phyloP scores from a whole-genome alignment of 2,797 vertebrate species.

The Trachops cirrhosus region DNA sequence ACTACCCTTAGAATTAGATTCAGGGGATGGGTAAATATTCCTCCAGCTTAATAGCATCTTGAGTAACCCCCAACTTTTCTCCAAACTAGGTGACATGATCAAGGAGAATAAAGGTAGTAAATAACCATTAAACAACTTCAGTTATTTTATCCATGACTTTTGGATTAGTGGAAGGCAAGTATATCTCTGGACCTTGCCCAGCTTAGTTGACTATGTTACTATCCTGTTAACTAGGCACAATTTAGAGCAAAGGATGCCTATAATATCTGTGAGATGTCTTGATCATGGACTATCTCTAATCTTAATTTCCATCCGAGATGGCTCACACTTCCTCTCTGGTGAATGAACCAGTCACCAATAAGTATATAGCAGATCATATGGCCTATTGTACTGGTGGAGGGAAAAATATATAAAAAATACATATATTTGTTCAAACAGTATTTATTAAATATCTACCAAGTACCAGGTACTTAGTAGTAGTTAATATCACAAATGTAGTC shows the following conservation, averaged over 20 bases:
- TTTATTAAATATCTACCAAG: slow-evolving; percentile 15
- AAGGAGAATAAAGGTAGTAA: not conserved
- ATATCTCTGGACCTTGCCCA: not conserved
- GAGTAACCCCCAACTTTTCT: not conserved
- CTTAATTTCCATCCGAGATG: not conserved
- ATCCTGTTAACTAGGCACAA: not conserved
- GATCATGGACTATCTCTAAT: not conserved
- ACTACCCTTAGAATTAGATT: not conserved
- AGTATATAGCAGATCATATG: not conserved
- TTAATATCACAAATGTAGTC: not conserved
- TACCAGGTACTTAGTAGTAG: not conserved
- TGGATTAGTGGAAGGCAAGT: not conserved
- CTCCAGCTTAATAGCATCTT: not conserved
- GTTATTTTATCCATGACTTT: not conserved
- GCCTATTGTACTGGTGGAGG: not conserved
- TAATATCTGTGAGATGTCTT: not conserved
- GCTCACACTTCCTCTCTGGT: not conserved
- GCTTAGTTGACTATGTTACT: not conserved
- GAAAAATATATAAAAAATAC: not conserved
- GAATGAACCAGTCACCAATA: not conserved
- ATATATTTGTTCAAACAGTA: not conserved
- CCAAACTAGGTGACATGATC: not conserved
- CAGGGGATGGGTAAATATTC: not conserved
- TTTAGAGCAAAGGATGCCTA: not conserved
- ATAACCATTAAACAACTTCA: not conserved